Conservation (phyloP, 37 sponge, comb jelly and placozoan genomes). For the Cladorhizidae sp. region DNA sequence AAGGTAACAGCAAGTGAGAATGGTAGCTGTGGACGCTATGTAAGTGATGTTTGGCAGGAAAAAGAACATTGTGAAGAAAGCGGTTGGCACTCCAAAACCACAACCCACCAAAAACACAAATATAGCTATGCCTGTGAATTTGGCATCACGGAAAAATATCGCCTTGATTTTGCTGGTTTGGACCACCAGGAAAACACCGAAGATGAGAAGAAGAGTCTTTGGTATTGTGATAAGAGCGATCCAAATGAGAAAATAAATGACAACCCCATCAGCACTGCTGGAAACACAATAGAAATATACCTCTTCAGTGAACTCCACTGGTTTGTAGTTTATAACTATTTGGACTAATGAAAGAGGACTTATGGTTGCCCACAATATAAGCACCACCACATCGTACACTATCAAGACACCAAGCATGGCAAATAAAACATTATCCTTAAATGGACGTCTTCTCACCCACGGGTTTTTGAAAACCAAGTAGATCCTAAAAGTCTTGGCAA, state of each 20-base stretch:
- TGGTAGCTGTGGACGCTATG: not conserved
- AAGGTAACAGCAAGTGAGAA: constrained; percentile 4
- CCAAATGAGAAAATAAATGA: not conserved
- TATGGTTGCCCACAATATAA: not conserved
- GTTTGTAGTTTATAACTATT: not conserved
- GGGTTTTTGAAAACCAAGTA: constrained; percentile 33
- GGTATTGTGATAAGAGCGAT: not conserved
- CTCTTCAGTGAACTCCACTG: not conserved
- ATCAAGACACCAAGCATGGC: constrained; percentile 7
- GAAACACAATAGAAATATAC: not conserved
- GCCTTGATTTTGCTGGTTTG: constrained; percentile 32
- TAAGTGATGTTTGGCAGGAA: not conserved
- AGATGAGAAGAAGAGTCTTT: constrained; percentile 19
- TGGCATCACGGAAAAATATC: constrained; percentile 21
- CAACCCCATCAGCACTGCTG: not conserved
- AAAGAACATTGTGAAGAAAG: constrained; percentile 1
- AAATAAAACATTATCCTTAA: constrained; percentile 20
- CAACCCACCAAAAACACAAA: constrained; percentile 14
- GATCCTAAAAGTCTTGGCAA: constrained; percentile 37
- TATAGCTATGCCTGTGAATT: constrained; percentile 31
- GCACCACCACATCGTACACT: constrained; percentile 6
- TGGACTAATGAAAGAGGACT: not conserved
- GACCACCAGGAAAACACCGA: constrained; percentile 28
- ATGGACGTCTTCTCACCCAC: constrained; percentile 9
- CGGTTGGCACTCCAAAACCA: constrained; percentile 12